These are phyloP conservation scores for Nanger granti DNA, from an alignment of 2,113 vertebrate genomes.

Conservation along the genomic window DNA sequence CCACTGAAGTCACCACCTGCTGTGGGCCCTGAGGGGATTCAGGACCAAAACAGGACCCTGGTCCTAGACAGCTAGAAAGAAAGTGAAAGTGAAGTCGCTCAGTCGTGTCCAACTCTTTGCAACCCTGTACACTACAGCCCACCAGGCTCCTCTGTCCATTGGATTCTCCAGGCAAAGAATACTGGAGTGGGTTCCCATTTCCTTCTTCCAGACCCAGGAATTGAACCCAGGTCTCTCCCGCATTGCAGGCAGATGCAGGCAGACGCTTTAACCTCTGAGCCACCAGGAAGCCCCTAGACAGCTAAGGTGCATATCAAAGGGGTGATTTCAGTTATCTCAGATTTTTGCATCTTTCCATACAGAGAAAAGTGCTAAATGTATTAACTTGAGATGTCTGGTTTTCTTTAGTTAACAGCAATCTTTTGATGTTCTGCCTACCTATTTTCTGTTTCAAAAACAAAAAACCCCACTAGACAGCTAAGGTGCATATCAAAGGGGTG, in stretches of 20 bases:
- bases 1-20: not conserved
- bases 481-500: not conserved
- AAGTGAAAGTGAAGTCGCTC: too few relatives aligned
- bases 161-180: too few relatives aligned
- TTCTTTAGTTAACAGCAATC: not conserved
- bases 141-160: too few relatives aligned
- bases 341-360: not conserved
- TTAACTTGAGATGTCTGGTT: not conserved
- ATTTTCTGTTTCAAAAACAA: not conserved
- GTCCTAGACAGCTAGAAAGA: not conserved
- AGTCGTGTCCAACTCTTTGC: accelerated
- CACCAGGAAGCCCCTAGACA: not conserved
- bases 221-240: accelerated
- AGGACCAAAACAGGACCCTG: not conserved
- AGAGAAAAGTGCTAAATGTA: not conserved
- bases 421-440: not conserved
- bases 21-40: not conserved
- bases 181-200: too few relatives aligned
- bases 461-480: not conserved
- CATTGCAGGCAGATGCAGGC: too few relatives aligned
- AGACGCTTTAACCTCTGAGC: too few relatives aligned
- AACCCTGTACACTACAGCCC: too few relatives aligned
- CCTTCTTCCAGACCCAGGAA: too few relatives aligned
- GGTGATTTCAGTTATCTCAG: not conserved
- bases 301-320: not conserved